phyloP scores from a whole-genome alignment of 35 echinoderm and acorn worm genomes.

The Acanthaster planci region DNA sequence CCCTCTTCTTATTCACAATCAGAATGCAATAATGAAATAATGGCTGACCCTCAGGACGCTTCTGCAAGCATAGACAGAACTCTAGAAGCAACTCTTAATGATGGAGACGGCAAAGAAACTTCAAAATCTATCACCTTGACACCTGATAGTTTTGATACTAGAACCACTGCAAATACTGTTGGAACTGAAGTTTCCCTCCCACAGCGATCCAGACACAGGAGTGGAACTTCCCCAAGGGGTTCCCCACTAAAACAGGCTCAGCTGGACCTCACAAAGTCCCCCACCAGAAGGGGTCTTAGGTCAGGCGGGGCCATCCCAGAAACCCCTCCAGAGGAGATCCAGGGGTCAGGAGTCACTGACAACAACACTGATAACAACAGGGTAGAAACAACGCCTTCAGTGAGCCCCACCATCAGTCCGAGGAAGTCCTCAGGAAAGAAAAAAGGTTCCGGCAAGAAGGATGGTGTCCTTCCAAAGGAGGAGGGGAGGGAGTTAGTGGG shows the following conservation, averaged over 20 bases:
- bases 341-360: neutral
- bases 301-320: neutral
- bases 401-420: neutral
- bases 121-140: neutral
- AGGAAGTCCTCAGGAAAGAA: slow-evolving; percentile 7
- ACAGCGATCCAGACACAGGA: slow-evolving; percentile 1
- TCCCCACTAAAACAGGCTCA: slow-evolving; percentile 4
- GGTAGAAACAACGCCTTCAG: neutral
- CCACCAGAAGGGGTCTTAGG: slow-evolving; percentile 10
- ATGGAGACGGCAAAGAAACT: neutral
- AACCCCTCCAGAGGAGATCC: neutral
- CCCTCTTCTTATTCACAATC: neutral
- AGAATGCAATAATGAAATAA: slow-evolving; percentile 11
- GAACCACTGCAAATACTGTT: neutral
- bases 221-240: slow-evolving; percentile 10
- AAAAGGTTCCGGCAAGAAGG: slow-evolving; percentile 2
- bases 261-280: slow-evolving; percentile 18
- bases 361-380: neutral
- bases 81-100: neutral
- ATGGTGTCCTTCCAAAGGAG: neutral
- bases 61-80: neutral
- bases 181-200: neutral
- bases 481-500: neutral
- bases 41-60: neutral
- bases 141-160: neutral